phyloP scores from a whole-genome alignment of 2,888 invertebrate genomes.

The Drosophila nr. perissopoda region DNA sequence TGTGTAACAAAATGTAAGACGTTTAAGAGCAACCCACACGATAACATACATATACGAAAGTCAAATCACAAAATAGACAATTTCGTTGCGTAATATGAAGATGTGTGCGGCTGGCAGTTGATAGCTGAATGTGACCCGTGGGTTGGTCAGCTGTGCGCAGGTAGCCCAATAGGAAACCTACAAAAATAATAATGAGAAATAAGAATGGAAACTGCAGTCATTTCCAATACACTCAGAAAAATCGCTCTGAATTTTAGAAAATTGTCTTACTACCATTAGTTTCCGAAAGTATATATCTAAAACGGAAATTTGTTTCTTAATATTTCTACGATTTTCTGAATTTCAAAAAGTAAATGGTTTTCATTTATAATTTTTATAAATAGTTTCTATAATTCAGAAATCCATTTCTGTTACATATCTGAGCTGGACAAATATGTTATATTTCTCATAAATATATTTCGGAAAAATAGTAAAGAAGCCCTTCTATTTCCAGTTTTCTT shows the following conservation, averaged over 20 bases:
- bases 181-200: neutral
- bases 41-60: neutral
- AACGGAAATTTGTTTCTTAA: neutral
- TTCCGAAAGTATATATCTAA: neutral
- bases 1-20: neutral
- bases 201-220: constrained; percentile 4
- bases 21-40: neutral
- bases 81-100: neutral
- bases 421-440: neutral
- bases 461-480: neutral
- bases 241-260: neutral
- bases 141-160: constrained; percentile 16
- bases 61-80: neutral
- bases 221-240: constrained; percentile 5
- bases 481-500: neutral
- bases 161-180: constrained; percentile 16
- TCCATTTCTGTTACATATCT: neutral
- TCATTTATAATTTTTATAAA: neutral
- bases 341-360: neutral
- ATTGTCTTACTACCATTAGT: neutral
- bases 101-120: neutral
- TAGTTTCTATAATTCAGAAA: neutral
- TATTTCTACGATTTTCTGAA: neutral
- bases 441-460: neutral
- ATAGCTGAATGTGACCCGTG: too few relatives aligned